Evolutionary conservation across 2,888 invertebrate genomes (phyloP).

Genomic region (Scrobipalpa atriplicella): DNA sequence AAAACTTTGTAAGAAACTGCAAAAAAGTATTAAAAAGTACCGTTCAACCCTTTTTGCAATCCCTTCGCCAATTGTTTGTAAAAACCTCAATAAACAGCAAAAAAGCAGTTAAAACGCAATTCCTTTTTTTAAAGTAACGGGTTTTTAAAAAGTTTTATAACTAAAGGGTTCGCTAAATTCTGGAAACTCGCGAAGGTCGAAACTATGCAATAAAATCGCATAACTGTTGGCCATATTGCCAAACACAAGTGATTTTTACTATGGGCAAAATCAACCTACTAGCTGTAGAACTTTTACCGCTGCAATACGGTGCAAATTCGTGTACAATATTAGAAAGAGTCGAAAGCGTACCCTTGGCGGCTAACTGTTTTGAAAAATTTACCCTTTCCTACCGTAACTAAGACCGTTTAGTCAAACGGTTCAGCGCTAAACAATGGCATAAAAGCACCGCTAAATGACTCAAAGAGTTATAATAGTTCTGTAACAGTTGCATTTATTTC

Average conservation of each 20-base stretch:
- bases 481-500: conserved; percentile 68
- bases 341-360: conserved; percentile 16
- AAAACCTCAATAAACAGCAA: conserved; percentile 43
- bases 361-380: conserved; percentile 44
- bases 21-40: conserved; percentile 32
- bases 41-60: conserved; percentile 62
- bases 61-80: conserved; percentile 53
- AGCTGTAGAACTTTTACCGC: not conserved
- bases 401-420: conserved; percentile 64
- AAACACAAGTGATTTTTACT: conserved; percentile 38
- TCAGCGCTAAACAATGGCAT: conserved; percentile 57
- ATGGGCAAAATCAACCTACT: too few species aligned
- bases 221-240: conserved; percentile 57
- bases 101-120: conserved; percentile 41
- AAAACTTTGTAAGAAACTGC: conserved; percentile 27
- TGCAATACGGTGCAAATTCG: conserved; percentile 35
- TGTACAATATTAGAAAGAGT: not conserved
- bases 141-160: conserved; percentile 46
- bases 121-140: conserved; percentile 45
- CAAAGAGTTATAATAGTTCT: conserved; percentile 51
- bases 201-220: conserved; percentile 61
- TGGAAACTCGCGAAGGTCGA: conserved; percentile 44
- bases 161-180: conserved; percentile 61
- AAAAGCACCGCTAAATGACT: conserved; percentile 69
- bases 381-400: conserved; percentile 73